A percentile compares a stretch with the other conserved stretches of the same genome.
Evolutionary conservation across 1,140 invertebrate species (phyloP).

Genomic region (Tetraneura akinire): DNA sequence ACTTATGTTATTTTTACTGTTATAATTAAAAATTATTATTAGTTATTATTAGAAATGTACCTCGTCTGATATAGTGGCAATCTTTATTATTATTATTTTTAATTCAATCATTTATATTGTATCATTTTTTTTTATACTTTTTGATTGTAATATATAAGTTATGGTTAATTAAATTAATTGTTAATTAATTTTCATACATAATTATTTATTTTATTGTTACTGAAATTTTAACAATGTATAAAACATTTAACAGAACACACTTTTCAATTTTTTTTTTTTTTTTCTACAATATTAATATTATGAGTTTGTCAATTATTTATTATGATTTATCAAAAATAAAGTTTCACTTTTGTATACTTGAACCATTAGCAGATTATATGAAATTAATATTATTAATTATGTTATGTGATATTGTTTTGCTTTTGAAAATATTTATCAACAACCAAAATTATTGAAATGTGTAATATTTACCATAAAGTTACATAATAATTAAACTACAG

Average conservation of each 20-base stretch:
- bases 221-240: conserved; percentile 16
- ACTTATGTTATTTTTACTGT: neutral
- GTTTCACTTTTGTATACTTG: neutral
- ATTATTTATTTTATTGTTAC: conserved; percentile 12
- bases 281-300: neutral
- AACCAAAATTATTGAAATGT: conserved; percentile 10
- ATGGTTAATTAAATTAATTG: neutral
- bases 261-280: conserved; percentile 17
- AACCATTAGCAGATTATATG: neutral
- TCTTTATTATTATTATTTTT: neutral
- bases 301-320: conserved; percentile 10
- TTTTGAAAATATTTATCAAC: conserved; percentile 14
- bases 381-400: conserved; percentile 1
- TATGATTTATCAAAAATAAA: conserved; percentile 6
- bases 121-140: neutral
- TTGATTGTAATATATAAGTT: neutral
- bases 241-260: neutral
- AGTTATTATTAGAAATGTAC: neutral
- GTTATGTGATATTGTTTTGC: conserved; percentile 42
- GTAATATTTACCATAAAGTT: neutral
- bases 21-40: conserved; percentile 9
- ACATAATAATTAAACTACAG: neutral
- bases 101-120: neutral
- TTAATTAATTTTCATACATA: neutral
- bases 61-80: neutral